Conservation (phyloP, 2,888 invertebrate genomes). For the Troides oblongomaculatus region DNA sequence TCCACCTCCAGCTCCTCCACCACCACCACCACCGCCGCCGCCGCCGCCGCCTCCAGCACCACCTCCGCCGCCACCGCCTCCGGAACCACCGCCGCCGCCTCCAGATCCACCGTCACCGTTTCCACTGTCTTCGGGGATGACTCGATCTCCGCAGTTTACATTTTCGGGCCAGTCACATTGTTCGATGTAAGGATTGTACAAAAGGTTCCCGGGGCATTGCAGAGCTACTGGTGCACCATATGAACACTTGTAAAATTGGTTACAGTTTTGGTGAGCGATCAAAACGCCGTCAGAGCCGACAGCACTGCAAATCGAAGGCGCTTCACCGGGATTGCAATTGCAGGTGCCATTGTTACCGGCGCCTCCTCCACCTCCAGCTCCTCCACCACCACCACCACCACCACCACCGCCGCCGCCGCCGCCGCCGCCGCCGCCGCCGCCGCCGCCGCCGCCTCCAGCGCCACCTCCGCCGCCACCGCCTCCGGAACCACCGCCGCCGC, state of each 20-base stretch:
- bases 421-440: neutral
- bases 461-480: constrained; percentile 4
- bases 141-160: constrained; percentile 42
- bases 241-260: constrained; percentile 42
- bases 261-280: constrained; percentile 44
- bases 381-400: constrained; percentile 23
- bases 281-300: constrained; percentile 37
- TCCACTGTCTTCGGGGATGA: constrained; percentile 27
- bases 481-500: constrained; percentile 15
- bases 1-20: neutral
- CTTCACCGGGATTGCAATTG: constrained; percentile 40
- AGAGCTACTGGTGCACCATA: constrained; percentile 36
- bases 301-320: constrained; percentile 41
- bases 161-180: constrained; percentile 41
- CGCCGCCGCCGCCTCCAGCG: constrained; percentile 17
- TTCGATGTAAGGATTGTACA: constrained; percentile 39
- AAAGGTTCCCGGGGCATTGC: constrained; percentile 35
- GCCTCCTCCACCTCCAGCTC: constrained; percentile 6
- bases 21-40: neutral
- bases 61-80: neutral
- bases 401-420: constrained; percentile 11
- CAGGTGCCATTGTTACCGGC: constrained; percentile 14
- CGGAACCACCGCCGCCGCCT: neutral
- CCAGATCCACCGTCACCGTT: neutral
- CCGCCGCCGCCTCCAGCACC: neutral